Evolutionary conservation across 2,797 vertebrate species (phyloP), one percentile per base, ranked within the genome.

Genomic region (Octomys mimax): DNA sequence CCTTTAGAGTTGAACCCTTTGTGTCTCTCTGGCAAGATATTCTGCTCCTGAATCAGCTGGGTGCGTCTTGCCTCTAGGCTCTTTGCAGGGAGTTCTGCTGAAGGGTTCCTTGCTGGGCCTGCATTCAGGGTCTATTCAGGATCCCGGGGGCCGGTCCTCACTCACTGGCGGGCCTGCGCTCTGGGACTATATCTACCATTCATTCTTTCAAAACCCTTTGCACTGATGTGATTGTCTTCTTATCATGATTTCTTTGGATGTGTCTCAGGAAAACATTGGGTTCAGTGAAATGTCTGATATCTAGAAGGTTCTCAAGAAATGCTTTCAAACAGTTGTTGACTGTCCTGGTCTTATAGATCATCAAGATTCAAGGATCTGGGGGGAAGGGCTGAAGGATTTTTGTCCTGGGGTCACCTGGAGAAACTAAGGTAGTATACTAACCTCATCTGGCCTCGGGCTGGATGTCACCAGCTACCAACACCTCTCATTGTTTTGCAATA

Each of bases 181-280:
- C 39, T 39, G 39, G 39, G 39, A 39, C 39, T 39, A 39, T 39
- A 28, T 22, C 61, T 62, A 62, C 61, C 61, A 62, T 28, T 62
- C 26, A 62, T 46, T 71, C n/a, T 64, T 79, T 62, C 64, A 73
- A 68, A 77, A 62, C 80, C 42, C 57, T 96, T 87, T 89, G 26
- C 68, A 70, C 21, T 75, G 42, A 28, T 81, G 26, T 2, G 42
- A 79, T 77, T 79, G 54, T 68, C 82, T 94, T 78, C 28, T 83
- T 46, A 54, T 59, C 33, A 79, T 92, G 39, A 78, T 86, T 89
- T 89, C 59, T 89, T 89, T 42, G 36, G 13, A 77, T 77, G 46
- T 75, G 61, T 31, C 62, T 13, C 68, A 31, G 79, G 79, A 85
- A 78, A 54, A 46, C 31, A 33, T 39, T 57, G 71, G 77, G 33